Conservation (phyloP, 2,113 vertebrate species). For the Ondatra zibethicus region DNA sequence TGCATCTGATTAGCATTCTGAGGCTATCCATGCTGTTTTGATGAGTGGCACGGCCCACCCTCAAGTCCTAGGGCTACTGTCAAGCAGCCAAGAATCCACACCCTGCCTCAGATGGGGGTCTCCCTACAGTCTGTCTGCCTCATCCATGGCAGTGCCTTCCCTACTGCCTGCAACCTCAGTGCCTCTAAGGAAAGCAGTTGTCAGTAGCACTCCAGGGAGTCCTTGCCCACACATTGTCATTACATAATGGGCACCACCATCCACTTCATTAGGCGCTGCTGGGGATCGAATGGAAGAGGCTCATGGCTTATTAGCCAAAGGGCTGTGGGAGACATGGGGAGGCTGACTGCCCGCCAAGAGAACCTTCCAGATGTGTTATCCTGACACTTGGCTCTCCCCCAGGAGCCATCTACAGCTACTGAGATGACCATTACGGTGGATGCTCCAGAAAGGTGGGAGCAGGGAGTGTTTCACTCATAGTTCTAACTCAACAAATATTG, state of each 20-base stretch:
- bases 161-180: background rate
- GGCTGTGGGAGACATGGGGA: background rate
- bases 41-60: background rate
- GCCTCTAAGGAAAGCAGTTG: slow-evolving; percentile 28
- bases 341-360: background rate
- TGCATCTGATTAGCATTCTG: slow-evolving; percentile 38
- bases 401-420: background rate
- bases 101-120: background rate
- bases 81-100: background rate
- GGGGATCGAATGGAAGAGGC: slow-evolving; percentile 65
- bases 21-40: background rate
- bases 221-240: slow-evolving; percentile 55
- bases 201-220: slow-evolving; percentile 4
- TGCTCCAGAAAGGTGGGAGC: background rate
- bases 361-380: background rate
- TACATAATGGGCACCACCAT: slow-evolving; percentile 66
- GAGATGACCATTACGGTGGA: background rate
- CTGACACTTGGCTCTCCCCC: background rate
- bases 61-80: background rate
- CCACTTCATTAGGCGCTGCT: slow-evolving; percentile 73
- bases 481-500: background rate
- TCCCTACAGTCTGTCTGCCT: background rate
- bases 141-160: background rate
- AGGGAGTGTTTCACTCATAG: background rate
- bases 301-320: slow-evolving; percentile 63